Base-by-base conservation (phyloP, 2,113 vertebrate species). In the Cygnus atratus region DNA sequence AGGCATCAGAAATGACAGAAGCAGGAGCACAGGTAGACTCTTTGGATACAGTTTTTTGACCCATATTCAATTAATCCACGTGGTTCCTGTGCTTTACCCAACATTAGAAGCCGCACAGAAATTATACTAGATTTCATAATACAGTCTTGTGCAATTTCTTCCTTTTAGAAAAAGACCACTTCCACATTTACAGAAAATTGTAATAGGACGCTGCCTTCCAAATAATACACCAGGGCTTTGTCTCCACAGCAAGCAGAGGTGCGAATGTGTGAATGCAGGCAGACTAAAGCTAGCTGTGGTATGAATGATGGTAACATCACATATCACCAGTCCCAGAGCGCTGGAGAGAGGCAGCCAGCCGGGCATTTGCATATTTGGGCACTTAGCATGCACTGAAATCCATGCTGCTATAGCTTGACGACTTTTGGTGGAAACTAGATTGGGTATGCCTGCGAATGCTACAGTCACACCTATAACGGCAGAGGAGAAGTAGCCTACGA, bases 1-100 rank as follows among this genome's bases (percentile, higher is more conserved):
- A 90, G 90, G 85, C 71, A 91, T 94, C 91, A 96, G 80, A 94
- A 97, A 95, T 54, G 95, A 88, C 89, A 96, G 88, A 81, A 95
- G 48, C 48, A 81, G 88, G 37, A 95, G 41, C 33, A 82, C 41
- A 82, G 71, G 68, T 90, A 95, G 71, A 88, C 65, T 93, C 46
- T 70, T 95, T 61, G 81, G 88, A 93, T 90, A 92, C 74, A 90
- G 72, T 88, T 91, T n/a, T 92, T 94, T 96, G 92, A 97, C 95
- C 37, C 77, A 92, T 78, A 95, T 91, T 87, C 90, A 97, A 95
- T 84, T 90, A 97, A 92, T 67, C 82, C 50, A 89, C 0, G 1
- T 2, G 2, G 73, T 44, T 90, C 48, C 75, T 57, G 22, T 43
- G 37, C 85, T 58, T 77, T 87, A 81, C 43, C 33, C 44, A 80